phyloP scores from a whole-genome alignment of 2,113 vertebrate genomes.

The Nematolebias whitei region DNA sequence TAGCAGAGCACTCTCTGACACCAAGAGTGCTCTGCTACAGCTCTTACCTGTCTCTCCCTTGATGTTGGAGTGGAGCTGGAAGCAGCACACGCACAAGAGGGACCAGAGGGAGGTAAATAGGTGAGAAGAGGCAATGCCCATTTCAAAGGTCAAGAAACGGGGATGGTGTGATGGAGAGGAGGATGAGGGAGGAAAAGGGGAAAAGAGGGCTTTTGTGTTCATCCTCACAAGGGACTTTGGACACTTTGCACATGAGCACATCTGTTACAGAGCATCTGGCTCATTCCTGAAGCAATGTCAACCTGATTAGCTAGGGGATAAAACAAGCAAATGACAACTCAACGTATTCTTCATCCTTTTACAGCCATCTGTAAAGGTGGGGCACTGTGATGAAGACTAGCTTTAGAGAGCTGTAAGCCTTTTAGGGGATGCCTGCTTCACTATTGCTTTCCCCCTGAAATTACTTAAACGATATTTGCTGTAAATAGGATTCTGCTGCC shows the following conservation, averaged over 20 bases:
- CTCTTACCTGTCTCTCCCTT: conserved; percentile 71
- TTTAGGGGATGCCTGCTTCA: conserved; percentile 75
- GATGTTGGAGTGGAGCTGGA: conserved; percentile 69
- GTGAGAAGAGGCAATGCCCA: conserved; percentile 72
- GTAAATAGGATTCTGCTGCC: conserved; percentile 80
- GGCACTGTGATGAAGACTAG: conserved; percentile 63
- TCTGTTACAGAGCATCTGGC: conserved; percentile 69
- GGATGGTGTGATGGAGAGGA: conserved; percentile 64
- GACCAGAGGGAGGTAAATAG: conserved; percentile 72
- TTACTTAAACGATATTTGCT: conserved; percentile 82
- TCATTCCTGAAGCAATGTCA: conserved; percentile 80
- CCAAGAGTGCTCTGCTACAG: conserved; percentile 59
- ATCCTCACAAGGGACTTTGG: conserved; percentile 58
- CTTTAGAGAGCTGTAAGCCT: conserved; percentile 78
- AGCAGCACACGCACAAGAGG: conserved; percentile 60
- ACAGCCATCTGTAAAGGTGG: conserved; percentile 61
- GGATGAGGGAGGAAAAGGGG: conserved; percentile 30
- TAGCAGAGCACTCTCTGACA: conserved; percentile 78
- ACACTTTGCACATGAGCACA: conserved; percentile 75
- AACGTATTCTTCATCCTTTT: conserved; percentile 83
- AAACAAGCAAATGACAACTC: conserved; percentile 78
- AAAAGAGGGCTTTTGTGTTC: conserved; percentile 53
- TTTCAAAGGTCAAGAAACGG: conserved; percentile 79
- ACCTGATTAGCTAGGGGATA: conserved; percentile 78
- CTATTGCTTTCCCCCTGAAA: conserved; percentile 71